Evolutionary conservation across 2,888 invertebrate genomes (phyloP).

Genomic region (Polyommatus iphigenia): DNA sequence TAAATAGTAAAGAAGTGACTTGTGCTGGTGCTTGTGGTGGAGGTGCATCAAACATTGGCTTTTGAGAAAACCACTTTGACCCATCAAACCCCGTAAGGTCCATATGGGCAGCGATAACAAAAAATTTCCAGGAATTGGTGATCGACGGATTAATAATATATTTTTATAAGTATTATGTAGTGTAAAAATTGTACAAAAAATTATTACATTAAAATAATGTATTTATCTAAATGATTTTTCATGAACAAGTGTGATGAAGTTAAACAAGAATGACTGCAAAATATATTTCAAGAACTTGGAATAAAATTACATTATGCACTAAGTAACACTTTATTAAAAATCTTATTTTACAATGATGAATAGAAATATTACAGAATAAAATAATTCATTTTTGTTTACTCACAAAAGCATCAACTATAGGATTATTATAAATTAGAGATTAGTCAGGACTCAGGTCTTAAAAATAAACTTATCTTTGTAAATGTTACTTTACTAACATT

Average conservation of each 20-base stretch:
- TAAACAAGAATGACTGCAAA: no score
- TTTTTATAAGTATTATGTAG: no score
- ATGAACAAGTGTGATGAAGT: not conserved
- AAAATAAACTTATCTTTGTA: not conserved
- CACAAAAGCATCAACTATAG: not conserved
- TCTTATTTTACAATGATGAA: not conserved
- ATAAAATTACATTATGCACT: not conserved
- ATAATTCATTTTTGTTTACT: not conserved
- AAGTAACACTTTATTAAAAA: conserved; percentile 6
- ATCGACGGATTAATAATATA: not conserved
- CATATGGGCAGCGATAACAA: no score
- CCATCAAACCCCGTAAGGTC: no score
- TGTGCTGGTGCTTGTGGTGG: conserved; percentile 64
- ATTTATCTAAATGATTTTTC: not conserved
- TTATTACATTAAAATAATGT: not conserved
- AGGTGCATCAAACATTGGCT: conserved; percentile 59
- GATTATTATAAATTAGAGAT: not conserved
- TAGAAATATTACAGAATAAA: not conserved
- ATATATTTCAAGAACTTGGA: no score
- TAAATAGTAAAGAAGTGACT: conserved; percentile 56
- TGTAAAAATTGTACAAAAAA: not conserved
- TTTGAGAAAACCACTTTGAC: conserved; percentile 50
- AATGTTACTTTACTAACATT: not conserved
- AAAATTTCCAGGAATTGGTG: no score
- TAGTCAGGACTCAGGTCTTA: not conserved